A percentile compares a stretch with the other conserved stretches of the same genome.
These are phyloP conservation scores for Minunthozetes semirufus DNA, from an alignment of 2,888 invertebrate species.

Conservation along the genomic window DNA sequence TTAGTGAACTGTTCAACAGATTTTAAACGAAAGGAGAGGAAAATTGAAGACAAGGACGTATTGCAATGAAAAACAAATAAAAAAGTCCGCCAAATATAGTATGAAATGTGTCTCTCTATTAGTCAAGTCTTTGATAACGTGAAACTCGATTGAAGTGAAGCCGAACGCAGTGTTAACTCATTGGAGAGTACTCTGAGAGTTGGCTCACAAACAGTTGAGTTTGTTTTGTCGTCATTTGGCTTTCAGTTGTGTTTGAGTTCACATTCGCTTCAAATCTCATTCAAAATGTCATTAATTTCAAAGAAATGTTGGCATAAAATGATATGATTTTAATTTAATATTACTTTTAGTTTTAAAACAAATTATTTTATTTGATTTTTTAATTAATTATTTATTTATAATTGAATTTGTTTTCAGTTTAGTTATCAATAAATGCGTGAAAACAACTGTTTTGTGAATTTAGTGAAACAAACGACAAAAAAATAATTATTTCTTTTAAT, in stretches of 20 bases:
- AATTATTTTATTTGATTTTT: neutral
- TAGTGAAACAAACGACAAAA: neutral
- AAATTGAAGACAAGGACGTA: conserved; percentile 1
- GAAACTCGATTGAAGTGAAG: too few relatives aligned
- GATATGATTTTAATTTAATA: neutral
- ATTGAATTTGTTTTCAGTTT: neutral
- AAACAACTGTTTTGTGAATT: neutral
- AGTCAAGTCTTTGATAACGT: neutral
- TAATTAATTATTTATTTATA: neutral
- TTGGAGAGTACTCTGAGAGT: too few relatives aligned
- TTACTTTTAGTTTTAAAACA: neutral
- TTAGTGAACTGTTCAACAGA: neutral
- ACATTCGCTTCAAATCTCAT: neutral
- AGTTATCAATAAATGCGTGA: neutral
- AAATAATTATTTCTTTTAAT: neutral
- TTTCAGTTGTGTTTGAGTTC: neutral
- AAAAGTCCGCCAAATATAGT: conserved; percentile 14
- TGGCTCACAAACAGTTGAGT: too few relatives aligned
- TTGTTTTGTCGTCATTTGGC: neutral
- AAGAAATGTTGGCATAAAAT: neutral
- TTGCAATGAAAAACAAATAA: neutral
- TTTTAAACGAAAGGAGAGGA: neutral
- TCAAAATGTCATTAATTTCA: too few relatives aligned
- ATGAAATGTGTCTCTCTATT: conserved; percentile 4
- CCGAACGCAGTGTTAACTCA: neutral